A percentile compares a stretch with the other conserved stretches of the same genome.
These are phyloP conservation scores for Aythya baeri DNA, from an alignment of 2,113 vertebrate genomes.

Conservation along the genomic window DNA sequence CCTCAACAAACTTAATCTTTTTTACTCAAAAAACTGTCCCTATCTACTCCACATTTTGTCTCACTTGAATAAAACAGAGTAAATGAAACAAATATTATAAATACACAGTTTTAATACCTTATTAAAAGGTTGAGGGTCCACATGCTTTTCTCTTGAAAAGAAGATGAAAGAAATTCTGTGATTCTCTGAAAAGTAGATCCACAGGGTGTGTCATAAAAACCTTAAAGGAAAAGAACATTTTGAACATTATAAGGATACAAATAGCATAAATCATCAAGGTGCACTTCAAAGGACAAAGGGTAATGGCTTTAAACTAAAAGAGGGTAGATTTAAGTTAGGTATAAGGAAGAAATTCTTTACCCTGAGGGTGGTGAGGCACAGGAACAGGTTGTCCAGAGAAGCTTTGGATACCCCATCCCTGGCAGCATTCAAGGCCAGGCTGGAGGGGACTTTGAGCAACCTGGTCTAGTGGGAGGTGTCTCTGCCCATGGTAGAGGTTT, in stretches of 20 bases:
- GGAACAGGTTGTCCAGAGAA: too few species aligned
- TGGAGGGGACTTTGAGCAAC: too few species aligned
- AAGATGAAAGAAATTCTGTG: neutral
- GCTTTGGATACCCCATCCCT: too few species aligned
- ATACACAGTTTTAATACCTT: neutral
- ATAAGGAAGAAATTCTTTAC: too few species aligned
- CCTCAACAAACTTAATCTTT: neutral
- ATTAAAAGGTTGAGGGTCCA: neutral
- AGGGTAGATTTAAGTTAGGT: too few species aligned
- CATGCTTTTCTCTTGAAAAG: neutral
- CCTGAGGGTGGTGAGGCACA: too few species aligned
- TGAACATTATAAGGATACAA: neutral
- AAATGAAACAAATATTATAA: neutral
- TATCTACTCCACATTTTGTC: neutral
- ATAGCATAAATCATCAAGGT: neutral
- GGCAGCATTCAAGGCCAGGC: too few species aligned
- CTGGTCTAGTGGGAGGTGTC: too few species aligned
- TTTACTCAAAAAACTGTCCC: neutral
- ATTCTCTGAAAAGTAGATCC: neutral
- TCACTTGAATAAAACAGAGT: neutral
- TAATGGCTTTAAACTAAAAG: too few species aligned
- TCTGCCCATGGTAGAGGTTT: too few species aligned
- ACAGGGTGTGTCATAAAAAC: fast-evolving
- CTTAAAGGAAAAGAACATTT: neutral
- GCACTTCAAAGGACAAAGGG: too few species aligned